Percentiles rank a stretch among this genome's conserved stretches.
These are phyloP conservation scores for Passerculus sandwichensis DNA, from an alignment of 2,797 vertebrate genomes.

Conservation along the genomic window DNA sequence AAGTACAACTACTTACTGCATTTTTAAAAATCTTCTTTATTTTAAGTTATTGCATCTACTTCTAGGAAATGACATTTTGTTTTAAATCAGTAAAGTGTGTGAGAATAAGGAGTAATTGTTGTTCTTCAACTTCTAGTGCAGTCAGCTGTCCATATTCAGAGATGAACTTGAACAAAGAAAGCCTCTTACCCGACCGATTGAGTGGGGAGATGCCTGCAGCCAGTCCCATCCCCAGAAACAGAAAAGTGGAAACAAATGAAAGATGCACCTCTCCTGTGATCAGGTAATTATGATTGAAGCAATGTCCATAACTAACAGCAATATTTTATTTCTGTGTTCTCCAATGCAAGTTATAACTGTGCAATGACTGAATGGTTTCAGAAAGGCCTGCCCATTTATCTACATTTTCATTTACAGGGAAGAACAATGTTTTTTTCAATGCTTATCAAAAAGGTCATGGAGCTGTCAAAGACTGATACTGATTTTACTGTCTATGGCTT, in stretches of 20 bases:
- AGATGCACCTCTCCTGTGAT: conserved; percentile 69
- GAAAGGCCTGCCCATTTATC: not conserved
- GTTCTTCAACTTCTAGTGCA: conserved; percentile 73
- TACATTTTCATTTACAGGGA: not conserved
- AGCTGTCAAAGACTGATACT: not conserved
- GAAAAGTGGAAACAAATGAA: conserved; percentile 74
- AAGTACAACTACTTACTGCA: not conserved
- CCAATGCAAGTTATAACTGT: not conserved
- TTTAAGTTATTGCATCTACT: not conserved
- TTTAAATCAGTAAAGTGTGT: not conserved
- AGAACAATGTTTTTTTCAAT: not conserved
- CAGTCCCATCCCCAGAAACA: conserved; percentile 73
- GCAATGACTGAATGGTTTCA: not conserved
- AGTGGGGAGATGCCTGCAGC: conserved; percentile 81
- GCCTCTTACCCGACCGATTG: conserved; percentile 82
- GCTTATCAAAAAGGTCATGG: not conserved
- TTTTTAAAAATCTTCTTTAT: not conserved
- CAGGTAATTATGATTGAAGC: conserved; percentile 73
- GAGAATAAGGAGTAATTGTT: conserved; percentile 38
- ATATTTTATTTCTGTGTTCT: not conserved
- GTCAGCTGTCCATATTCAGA: conserved; percentile 86
- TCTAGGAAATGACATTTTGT: not conserved
- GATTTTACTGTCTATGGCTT: not conserved
- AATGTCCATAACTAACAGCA: not conserved
- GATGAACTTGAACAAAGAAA: conserved; percentile 84